Evolutionary conservation across 92 coral and sea anemone genomes (phyloP), one percentile per base, ranked within the genome.

Genomic region (Chrysogorgia sp.): DNA sequence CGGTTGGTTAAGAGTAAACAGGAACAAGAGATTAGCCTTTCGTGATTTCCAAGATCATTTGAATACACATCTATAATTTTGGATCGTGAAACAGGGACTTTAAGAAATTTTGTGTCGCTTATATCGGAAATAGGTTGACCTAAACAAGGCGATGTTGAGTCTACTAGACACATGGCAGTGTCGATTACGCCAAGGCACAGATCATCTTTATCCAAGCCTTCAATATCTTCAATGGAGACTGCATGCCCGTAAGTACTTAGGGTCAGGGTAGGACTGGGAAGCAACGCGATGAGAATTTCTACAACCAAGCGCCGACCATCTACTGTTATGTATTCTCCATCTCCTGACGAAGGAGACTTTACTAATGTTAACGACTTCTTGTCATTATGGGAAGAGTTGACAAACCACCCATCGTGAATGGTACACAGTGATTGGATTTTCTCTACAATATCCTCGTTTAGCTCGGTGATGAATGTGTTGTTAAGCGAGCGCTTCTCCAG

Each of bases 11-110:
- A 49, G 17, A 71, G 77, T 30, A 49, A 45, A 52, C 77, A 71
- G 25, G 77, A 71, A 30, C 61, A 48, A 5, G 77, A 71, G 47
- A 71, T 31, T 31, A 71, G 62, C 62, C 77, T 49, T 61, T 71
- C 43, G 26, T 71, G 77, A 25, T 48, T 71, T 71, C 43, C 62
- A 48, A 52, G 60, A 31, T 28, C 62, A 0, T 49, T 71, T 10
- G 77, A 71, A 26, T n/a, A 30, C 25, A 23, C 62, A 30, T 19
- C 49, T 14, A 71, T 71, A 52, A 19, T 34, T 49, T 29, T 13
- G 21, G 77, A 71, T 9, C 28, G 23, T 10, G 34, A 25, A 52
- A 49, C 77, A 43, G 77, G 63, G 29, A 71, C 37, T 34, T 71
- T 52, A 3, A 25, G 77, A 52, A 52, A 71, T 3, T 31, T 48